These are phyloP conservation scores for Channallabes apus DNA, from an alignment of 2,797 vertebrate genomes.

Conservation along the genomic window DNA sequence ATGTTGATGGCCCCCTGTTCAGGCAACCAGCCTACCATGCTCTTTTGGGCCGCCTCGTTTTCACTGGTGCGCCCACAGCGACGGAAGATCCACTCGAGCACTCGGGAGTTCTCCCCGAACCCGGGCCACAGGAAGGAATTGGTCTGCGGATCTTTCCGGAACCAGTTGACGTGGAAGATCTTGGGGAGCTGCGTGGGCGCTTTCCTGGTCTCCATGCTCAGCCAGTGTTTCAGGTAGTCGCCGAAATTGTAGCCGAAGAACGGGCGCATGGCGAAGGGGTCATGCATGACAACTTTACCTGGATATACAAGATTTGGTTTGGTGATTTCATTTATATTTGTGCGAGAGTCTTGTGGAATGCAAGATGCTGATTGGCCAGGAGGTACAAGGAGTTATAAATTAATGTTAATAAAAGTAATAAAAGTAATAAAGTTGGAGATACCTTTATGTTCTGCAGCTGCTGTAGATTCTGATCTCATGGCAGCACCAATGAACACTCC, in stretches of 20 bases:
- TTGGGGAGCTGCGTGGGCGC: constrained; percentile 79
- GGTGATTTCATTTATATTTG: neutral
- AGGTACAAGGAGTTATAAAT: neutral
- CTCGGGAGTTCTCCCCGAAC: constrained; percentile 89
- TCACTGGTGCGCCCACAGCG: constrained; percentile 78
- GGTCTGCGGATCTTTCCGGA: constrained; percentile 75
- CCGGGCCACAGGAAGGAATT: constrained; percentile 90
- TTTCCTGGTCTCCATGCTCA: constrained; percentile 82
- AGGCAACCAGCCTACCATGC: constrained; percentile 81
- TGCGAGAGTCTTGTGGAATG: neutral
- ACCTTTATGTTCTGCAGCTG: constrained; percentile 94
- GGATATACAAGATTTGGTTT: constrained; percentile 13
- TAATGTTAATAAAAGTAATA: neutral
- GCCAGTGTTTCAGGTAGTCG: constrained; percentile 87
- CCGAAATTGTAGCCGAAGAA: constrained; percentile 96
- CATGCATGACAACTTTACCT: constrained; percentile 90
- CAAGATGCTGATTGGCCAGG: neutral
- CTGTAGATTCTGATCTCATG: constrained; percentile 91
- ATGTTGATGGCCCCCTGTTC: constrained; percentile 79
- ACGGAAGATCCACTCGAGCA: constrained; percentile 90
- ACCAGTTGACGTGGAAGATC: constrained; percentile 97
- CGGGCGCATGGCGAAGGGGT: constrained; percentile 92
- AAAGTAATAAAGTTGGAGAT: constrained; percentile 7
- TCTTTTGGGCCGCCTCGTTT: constrained; percentile 74
- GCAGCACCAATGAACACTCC: constrained; percentile 90